Conservation (phyloP, 2,113 vertebrate species). For the Maccullochella peelii region DNA sequence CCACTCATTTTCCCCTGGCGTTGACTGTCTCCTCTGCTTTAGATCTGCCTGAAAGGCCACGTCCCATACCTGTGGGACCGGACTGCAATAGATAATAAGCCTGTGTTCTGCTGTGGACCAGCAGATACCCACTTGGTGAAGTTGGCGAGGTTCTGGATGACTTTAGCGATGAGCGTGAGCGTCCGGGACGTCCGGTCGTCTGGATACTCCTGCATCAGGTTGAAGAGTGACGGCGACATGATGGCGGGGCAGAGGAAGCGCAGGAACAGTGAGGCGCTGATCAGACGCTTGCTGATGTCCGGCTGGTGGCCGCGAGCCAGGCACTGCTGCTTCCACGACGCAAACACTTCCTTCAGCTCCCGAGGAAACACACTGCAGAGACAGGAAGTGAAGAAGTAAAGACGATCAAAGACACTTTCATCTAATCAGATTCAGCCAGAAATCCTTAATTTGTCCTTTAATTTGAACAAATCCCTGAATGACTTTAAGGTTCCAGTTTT, state of each 20-base stretch:
- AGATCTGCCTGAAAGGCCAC: no score
- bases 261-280: slow-evolving; percentile 96
- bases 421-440: no score
- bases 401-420: no score
- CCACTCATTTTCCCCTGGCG: no score
- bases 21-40: no score
- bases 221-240: slow-evolving; percentile 98
- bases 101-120: no score
- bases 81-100: no score
- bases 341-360: slow-evolving; percentile 96
- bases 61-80: no score
- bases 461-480: no score
- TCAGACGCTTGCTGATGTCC: slow-evolving; percentile 94
- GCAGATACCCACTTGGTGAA: slow-evolving; percentile 90
- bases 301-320: slow-evolving; percentile 88
- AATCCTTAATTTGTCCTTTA: no score
- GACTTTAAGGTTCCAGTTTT: no score
- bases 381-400: no score
- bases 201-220: slow-evolving; percentile 95
- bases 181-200: slow-evolving; percentile 94
- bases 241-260: slow-evolving; percentile 97
- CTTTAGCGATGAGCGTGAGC: slow-evolving; percentile 96
- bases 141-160: slow-evolving; percentile 99
- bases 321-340: slow-evolving; percentile 95
- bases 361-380: slow-evolving; percentile 91